Base-by-base conservation (phyloP, 1,140 invertebrate genomes). In the Dendrolimus punctatus region DNA sequence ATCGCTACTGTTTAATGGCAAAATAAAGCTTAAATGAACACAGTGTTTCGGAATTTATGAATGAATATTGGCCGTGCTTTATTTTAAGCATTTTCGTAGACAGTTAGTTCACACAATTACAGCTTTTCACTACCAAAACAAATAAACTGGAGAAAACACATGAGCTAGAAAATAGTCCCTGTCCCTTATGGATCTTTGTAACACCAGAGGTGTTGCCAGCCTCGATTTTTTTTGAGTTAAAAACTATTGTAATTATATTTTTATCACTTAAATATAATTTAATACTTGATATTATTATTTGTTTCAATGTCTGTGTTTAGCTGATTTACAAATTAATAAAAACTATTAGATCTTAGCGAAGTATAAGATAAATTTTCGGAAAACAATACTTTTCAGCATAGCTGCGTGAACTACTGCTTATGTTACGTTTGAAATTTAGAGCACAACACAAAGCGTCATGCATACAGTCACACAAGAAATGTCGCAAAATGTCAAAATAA, bases 391-490 rank as follows among this genome's bases (percentile, higher is more conserved):
- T 23, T 1, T 23, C 23, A 23, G 23, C 23, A 2, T 23, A 45
- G 45, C 49, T 51, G 53, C 41, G 47, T 39, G 23, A 23, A 23
- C 23, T 23, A 23, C 23, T 23, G 23, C 23, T 5, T 45, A n/a
- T n/a, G 43, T 45, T 45, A 45, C 43, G n/a, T 10, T 45, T n/a
- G 7, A 45, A 45, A 45, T 45, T n/a, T 37, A 41, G 44, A 66
- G 46, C 55, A 62, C 59, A 55, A 55, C 46, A 56, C 54, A 47
- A 79, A 78, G 76, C 72, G 46, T 52, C 81, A 85, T 83, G 80
- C 81, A 80, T 57, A 80, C 79, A 70, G 57, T 61, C 72, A 81
- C 76, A 80, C 68, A 75, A 73, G 55, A 66, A 62, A 62, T 69
- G 71, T 62, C 72, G 73, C 75, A 76, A 78, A 72, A 77, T 68